Base-by-base conservation (phyloP, 2,888 invertebrate genomes). In the Heteropelma amictum region DNA sequence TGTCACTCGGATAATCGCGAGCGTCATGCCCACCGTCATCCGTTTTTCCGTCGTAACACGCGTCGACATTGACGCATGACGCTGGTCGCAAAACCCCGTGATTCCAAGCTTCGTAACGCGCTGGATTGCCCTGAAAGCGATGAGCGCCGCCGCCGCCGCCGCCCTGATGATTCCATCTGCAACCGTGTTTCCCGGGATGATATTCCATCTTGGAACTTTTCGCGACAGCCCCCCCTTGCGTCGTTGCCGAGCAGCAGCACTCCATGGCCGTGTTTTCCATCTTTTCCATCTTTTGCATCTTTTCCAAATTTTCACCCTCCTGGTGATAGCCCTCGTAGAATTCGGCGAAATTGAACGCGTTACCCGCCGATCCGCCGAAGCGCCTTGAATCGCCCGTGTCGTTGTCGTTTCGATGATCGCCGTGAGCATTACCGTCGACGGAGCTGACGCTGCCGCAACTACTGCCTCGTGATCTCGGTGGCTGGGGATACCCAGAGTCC, bases 381-480 rank as follows among this genome's bases (percentile, higher is more conserved):
- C 12, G 45, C 3, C 19, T 49, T 4, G 10, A 7, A 35, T 69
- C 19, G 33, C 45, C 30, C 8, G 21, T 3, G 4, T n/a, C 40
- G 19, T 49, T 14, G 28, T 49, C 23, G 42, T 82, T 67, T 28
- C 84, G 85, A 17, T 83, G 86, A 65, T n/a, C n/a, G n/a, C n/a
- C n/a, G n/a, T n/a, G n/a, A n/a, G n/a, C n/a, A n/a, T n/a, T n/a
- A n/a, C 86, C 87, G 70, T 87, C 87, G 8, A 85, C 53, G 1
- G 87, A 87, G 56, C 86, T 86, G 1, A 87, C 80, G 67, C 87
- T 87, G 8, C 83, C 87, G 72, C 87, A 87, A 38, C 87, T 87
- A 61, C 87, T 87, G 30, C 87, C 87, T 58, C 87, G 77, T 0
- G 87, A 87, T 21, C 86, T 77, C 0, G 87, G 84, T 4, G 87